Evolutionary conservation across 1,140 invertebrate species (phyloP).

Genomic region (Papilio aristodemus): DNA sequence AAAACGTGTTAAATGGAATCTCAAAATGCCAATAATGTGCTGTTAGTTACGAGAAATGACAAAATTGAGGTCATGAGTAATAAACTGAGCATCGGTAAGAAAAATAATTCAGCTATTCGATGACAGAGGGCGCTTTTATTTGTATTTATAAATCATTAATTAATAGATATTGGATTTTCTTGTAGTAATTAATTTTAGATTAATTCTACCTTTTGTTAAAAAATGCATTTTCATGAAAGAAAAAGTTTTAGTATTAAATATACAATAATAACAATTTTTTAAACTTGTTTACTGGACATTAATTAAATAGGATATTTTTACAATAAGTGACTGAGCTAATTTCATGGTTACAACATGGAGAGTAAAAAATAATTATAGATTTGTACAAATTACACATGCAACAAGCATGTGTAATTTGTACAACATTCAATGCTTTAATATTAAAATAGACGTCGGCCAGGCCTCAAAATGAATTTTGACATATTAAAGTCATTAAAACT

Average conservation of each 20-base stretch:
- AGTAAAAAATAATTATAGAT: no score
- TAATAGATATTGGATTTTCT: neutral
- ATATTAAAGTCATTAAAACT: slow-evolving; percentile 47
- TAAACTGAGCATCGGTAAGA: slow-evolving; percentile 52
- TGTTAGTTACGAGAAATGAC: slow-evolving; percentile 55
- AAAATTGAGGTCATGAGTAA: slow-evolving; percentile 66
- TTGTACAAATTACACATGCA: no score
- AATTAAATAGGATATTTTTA: no score
- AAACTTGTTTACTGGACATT: no score
- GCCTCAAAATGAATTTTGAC: slow-evolving; percentile 31
- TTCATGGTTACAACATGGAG: no score
- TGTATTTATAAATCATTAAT: slow-evolving; percentile 26
- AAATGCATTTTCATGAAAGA: neutral
- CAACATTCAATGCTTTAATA: neutral
- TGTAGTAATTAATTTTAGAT: neutral
- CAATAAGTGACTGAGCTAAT: no score
- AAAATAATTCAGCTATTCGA: slow-evolving; percentile 56
- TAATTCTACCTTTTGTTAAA: neutral
- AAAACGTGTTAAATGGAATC: slow-evolving; percentile 43
- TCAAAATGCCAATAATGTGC: slow-evolving; percentile 46
- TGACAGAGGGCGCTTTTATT: slow-evolving; percentile 63
- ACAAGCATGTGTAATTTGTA: neutral
- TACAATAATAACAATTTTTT: no score
- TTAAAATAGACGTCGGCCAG: neutral
- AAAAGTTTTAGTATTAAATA: no score